These are phyloP conservation scores for Hemicrepidius hirtus DNA, from an alignment of 2,888 invertebrate genomes.

Conservation along the genomic window DNA sequence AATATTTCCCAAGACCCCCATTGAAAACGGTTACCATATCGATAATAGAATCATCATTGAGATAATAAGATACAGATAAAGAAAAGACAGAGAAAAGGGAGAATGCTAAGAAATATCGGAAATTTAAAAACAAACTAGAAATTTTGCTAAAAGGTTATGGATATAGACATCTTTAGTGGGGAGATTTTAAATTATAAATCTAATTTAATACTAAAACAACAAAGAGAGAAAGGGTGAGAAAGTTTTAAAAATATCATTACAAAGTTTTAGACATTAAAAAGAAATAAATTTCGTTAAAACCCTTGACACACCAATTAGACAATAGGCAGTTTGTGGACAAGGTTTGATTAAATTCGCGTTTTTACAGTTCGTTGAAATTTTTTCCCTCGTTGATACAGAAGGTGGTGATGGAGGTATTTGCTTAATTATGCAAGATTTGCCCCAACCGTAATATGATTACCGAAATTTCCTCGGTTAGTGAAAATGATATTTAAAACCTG, in stretches of 20 bases:
- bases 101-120: too few species aligned
- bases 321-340: conserved; percentile 3
- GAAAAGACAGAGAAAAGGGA: too few species aligned
- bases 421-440: conserved; percentile 25
- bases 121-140: too few species aligned
- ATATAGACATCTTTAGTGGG: too few species aligned
- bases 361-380: neutral
- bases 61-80: too few species aligned
- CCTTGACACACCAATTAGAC: conserved; percentile 17
- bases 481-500: conserved; percentile 13
- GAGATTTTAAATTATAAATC: too few species aligned
- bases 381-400: neutral
- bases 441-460: neutral
- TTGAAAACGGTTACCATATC: too few species aligned
- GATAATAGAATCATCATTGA: too few species aligned
- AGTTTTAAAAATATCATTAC: neutral
- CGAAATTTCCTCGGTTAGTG: conserved; percentile 16
- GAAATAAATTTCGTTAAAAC: conserved; percentile 7
- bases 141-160: too few species aligned
- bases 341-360: conserved; percentile 25
- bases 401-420: conserved; percentile 5
- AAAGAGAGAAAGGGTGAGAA: too few species aligned
- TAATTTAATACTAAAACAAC: too few species aligned
- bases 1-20: too few species aligned
- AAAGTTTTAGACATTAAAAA: conserved; percentile 4